Percentiles rank a stretch among this genome's conserved stretches.
phyloP scores from a whole-genome alignment of 37 sponge, comb jelly and placozoan genomes.

The Beroe forskalii region DNA sequence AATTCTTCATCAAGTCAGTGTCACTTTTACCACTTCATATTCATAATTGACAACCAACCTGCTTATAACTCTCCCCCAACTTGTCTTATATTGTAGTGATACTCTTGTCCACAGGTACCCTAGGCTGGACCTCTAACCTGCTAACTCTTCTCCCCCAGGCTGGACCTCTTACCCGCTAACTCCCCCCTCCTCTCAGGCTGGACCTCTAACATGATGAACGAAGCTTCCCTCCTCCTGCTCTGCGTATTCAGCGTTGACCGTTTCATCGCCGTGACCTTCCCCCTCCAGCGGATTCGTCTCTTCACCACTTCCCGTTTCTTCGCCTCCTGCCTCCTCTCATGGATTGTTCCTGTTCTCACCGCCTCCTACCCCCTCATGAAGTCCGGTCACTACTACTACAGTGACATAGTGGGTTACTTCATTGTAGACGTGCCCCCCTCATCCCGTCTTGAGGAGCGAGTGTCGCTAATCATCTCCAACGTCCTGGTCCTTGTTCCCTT shows the following conservation, averaged over 20 bases:
- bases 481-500: conserved; percentile 10
- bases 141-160: no score
- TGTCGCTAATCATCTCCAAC: background rate
- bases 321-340: background rate
- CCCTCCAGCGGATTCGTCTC: conserved; percentile 15
- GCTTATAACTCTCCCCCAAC: no score
- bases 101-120: no score
- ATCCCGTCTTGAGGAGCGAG: background rate
- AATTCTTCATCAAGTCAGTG: no score
- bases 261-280: conserved; percentile 31
- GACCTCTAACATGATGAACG: background rate
- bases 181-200: no score
- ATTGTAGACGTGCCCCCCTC: background rate
- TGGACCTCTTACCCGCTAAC: no score
- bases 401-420: background rate
- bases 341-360: background rate
- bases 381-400: conserved; percentile 32
- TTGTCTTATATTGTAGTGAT: no score
- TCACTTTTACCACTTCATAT: no score
- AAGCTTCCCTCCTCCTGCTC: conserved; percentile 21
- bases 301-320: background rate
- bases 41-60: no score
- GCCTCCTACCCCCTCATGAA: conserved; percentile 20
- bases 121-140: no score
- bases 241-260: conserved; percentile 44